Base-by-base conservation (phyloP, 2,113 vertebrate species). In the Eurystomus gularis region DNA sequence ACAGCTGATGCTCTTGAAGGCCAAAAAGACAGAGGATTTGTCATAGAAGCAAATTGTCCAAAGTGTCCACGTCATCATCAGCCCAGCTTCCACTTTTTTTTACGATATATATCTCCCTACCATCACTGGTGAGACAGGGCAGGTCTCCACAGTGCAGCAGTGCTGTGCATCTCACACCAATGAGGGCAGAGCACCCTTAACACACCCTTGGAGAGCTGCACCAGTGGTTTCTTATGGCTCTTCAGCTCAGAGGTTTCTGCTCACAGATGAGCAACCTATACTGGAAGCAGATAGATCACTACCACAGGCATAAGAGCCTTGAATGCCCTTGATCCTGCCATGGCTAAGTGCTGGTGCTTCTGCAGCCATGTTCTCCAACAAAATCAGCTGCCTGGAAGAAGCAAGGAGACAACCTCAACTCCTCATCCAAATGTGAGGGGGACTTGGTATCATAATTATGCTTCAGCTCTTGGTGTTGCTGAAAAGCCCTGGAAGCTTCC, bases 141-240 rank as follows among this genome's bases (percentile, higher is more conserved):
- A 39, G 15, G n/a, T 60, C 58, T 78, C 51, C 57, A 46, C 1
- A 1, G 15, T 0, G 2, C 3, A 4, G 17, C 57, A 54, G 58
- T 39, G 33, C 29, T 12, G 5, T 17, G 26, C 19, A 57, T 28
- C 40, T 62, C 39, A 25, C 60, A 42, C 40, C 35, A 89, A 25
- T 10, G 39, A 66, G 19, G 21, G 11, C 46, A 79, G 35, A 44
- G 40, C 12, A 12, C 31, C n/a, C 21, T 54, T 54, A 28, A 55
- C 12, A 37, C 29, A 20, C 7, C 12, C 29, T 49, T 66, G 35
- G 23, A 37, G 54, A 73, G 23, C 40, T 82, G 35, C 37, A 70
- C 23, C 55, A 44, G 35, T 21, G 61, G 11, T 26, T 80, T 69
- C 28, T 44, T 42, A 11, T 12, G 19, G 61, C 40, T 62, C 19